A percentile compares a stretch with the other conserved stretches of the same genome.
phyloP scores from a whole-genome alignment of 1,140 invertebrate species.

The Spodoptera frugiperda region DNA sequence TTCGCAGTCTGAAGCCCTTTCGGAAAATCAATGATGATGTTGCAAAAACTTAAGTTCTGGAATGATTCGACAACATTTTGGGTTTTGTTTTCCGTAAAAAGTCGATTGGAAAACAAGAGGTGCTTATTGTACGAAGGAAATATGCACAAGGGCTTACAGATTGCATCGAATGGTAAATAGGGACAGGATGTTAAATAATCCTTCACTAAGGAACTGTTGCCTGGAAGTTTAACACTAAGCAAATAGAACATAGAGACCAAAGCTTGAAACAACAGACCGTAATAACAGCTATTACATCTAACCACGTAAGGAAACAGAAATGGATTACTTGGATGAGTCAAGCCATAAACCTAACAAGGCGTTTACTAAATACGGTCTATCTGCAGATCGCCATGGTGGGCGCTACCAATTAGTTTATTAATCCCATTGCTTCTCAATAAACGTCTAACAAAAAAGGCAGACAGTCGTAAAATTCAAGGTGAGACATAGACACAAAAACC shows the following conservation, averaged over 20 bases:
- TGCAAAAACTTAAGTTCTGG: background rate
- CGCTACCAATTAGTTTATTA: background rate
- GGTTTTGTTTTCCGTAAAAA: background rate
- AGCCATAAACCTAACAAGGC: background rate
- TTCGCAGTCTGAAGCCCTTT: conserved; percentile 7
- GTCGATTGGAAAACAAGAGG: no score
- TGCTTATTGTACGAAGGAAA: no score
- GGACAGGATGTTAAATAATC: background rate
- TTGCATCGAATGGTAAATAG: background rate
- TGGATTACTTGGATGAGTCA: background rate
- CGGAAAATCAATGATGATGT: conserved; percentile 33
- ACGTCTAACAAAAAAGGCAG: background rate
- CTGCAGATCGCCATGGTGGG: conserved; percentile 1
- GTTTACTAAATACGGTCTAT: conserved; percentile 10
- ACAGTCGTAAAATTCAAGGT: conserved; percentile 40
- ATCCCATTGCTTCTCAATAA: conserved; percentile 17
- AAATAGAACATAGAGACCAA: background rate
- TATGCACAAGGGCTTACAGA: background rate
- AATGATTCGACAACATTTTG: background rate
- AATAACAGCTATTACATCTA: background rate
- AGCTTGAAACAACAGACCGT: background rate
- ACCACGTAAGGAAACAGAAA: background rate
- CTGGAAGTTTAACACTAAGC: conserved; percentile 1
- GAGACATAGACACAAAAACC: conserved; percentile 30
- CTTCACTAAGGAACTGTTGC: background rate